Base-by-base conservation (phyloP, 2,797 vertebrate genomes). In the Neosilurus hyrtlii region DNA sequence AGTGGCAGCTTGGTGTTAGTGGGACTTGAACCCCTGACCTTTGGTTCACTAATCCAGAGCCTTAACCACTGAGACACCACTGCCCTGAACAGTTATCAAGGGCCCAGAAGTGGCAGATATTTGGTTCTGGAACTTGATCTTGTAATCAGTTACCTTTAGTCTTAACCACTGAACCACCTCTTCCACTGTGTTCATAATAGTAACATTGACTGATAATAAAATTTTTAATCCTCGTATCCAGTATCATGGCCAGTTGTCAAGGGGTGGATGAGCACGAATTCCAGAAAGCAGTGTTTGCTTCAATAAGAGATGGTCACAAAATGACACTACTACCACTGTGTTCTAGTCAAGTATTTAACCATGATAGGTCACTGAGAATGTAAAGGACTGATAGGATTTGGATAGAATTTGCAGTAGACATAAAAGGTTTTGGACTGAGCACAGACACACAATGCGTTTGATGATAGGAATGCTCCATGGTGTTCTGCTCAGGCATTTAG, bases 401-500 rank as follows among this genome's bases (percentile, higher is more conserved):
- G 57, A 66, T 52, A 82, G 59, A 54, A 56, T 56, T 65, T 49
- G 7, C 49, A 26, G 51, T 11, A 18, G 80, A 82, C 30, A n/a
- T 61, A 52, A 22, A 18, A 12, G 57, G 43, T 52, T n/a, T 52
- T 14, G 15, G 30, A 16, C 30, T 30, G 26, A 66, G 14, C 5
- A 37, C 16, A 67, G n/a, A n/a, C n/a, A n/a, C n/a, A n/a, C 26
- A 37, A 20, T 37, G 65, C 15, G 14, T 30, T 26, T 26, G 63
- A 30, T 26, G 49, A 49, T 8, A 54, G 71, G 43, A 79, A 57
- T 65, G 59, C 15, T 63, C 57, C 43, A 20, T 73, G 67, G 59
- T 63, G 75, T 83, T 83, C 54, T 43, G 35, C 14, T 52, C 9
- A 54, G 59, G 43, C 4, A 63, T 83, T 63, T 79, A 63, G 30